These are phyloP conservation scores for Agonum fuliginosum DNA, from an alignment of 2,888 invertebrate species.

Conservation along the genomic window DNA sequence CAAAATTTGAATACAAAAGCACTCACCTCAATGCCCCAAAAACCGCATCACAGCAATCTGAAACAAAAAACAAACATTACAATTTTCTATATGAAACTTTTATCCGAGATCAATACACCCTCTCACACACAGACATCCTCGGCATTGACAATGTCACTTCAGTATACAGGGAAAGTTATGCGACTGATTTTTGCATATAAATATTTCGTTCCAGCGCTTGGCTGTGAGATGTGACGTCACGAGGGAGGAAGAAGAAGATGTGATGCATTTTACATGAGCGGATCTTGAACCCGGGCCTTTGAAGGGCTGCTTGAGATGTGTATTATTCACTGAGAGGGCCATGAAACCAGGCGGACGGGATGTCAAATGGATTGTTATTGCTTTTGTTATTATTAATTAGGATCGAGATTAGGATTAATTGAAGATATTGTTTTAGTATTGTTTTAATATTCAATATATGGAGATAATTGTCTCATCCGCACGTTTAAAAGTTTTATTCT, in stretches of 20 bases:
- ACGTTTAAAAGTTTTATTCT: too few relatives aligned
- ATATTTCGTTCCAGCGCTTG: conserved; percentile 4
- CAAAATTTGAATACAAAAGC: background rate
- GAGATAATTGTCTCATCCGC: too few relatives aligned
- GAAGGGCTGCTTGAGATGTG: conserved; percentile 16
- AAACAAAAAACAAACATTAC: conserved; percentile 2
- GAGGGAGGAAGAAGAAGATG: background rate
- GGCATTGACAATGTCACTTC: background rate
- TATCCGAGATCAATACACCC: conserved; percentile 8
- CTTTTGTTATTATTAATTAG: conserved; percentile 19
- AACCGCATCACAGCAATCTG: conserved; percentile 19
- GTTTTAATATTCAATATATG: too few relatives aligned
- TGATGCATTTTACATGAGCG: conserved; percentile 52
- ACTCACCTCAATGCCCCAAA: conserved; percentile 16
- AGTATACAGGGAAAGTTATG: background rate
- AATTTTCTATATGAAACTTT: conserved; percentile 11
- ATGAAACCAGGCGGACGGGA: too few relatives aligned
- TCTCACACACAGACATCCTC: background rate
- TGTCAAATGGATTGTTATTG: conserved; percentile 23
- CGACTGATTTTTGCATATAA: conserved; percentile 45
- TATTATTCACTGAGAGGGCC: conserved; percentile 33
- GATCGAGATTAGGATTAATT: too few relatives aligned
- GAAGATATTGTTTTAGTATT: too few relatives aligned
- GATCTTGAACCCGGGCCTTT: conserved; percentile 14
- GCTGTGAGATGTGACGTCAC: background rate